These are phyloP conservation scores for Tribolium freemani DNA, from an alignment of 2,888 invertebrate genomes.

Conservation along the genomic window DNA sequence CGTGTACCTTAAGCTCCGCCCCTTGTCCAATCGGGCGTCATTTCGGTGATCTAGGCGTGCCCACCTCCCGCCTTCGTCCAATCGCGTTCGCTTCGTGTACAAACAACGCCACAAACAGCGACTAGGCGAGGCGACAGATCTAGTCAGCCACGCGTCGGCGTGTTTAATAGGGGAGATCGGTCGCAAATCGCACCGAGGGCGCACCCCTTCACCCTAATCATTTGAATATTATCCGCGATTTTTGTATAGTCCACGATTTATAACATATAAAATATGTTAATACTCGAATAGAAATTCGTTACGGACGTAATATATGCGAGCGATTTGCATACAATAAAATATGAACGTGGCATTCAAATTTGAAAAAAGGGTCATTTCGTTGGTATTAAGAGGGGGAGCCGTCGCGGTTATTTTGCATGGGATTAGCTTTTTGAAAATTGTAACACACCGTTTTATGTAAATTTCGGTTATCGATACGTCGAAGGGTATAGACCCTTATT, in stretches of 20 bases:
- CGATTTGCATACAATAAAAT: constrained; percentile 47
- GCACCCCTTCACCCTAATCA: constrained; percentile 10
- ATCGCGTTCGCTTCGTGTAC: neutral
- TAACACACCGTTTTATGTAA: constrained; percentile 33
- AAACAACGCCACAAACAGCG: constrained; percentile 6
- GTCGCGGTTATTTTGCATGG: constrained; percentile 15
- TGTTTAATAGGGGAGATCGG: constrained; percentile 15
- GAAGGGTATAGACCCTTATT: constrained; percentile 49
- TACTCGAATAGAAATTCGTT: constrained; percentile 66
- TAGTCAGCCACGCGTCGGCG: constrained; percentile 17
- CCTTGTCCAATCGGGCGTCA: neutral
- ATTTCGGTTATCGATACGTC: constrained; percentile 34
- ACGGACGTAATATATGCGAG: constrained; percentile 48
- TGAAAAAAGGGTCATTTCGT: constrained; percentile 43
- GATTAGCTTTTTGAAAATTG: constrained; percentile 10
- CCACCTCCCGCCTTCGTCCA: neutral
- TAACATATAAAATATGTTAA: constrained; percentile 63
- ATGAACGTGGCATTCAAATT: constrained; percentile 46
- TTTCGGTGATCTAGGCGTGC: neutral
- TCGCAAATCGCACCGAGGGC: constrained; percentile 22
- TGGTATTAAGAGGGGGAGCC: constrained; percentile 13
- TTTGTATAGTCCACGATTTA: constrained; percentile 47
- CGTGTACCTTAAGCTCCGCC: constrained; percentile 10
- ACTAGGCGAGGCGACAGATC: constrained; percentile 2
- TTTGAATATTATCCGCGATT: constrained; percentile 22